phyloP scores from a whole-genome alignment of 2,888 invertebrate genomes.

The Beris morrisii region DNA sequence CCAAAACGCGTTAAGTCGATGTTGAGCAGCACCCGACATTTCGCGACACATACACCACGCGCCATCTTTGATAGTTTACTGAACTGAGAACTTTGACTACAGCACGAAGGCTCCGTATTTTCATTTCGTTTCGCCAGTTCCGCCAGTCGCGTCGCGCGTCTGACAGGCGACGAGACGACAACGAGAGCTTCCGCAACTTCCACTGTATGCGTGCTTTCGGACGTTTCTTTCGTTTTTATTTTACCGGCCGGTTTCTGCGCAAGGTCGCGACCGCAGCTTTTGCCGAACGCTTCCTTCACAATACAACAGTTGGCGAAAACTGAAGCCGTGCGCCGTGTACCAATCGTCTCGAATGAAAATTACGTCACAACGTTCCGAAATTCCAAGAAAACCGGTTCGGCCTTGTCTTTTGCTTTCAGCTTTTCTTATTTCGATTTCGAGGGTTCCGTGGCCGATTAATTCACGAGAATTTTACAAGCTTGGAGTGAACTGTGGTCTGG shows the following conservation, averaged over 20 bases:
- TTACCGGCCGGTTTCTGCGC: constrained; percentile 29
- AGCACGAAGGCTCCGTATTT: not conserved
- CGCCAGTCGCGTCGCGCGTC: not conserved
- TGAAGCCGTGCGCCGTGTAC: too few species aligned
- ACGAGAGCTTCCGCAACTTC: constrained; percentile 14
- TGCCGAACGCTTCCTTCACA: too few species aligned
- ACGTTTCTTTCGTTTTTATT: not conserved
- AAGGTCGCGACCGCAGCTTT: not conserved
- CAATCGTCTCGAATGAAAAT: too few species aligned
- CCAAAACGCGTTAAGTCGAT: constrained; percentile 62
- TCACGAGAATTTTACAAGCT: too few species aligned
- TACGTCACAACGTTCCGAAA: too few species aligned
- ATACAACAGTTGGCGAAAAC: too few species aligned
- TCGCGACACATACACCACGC: constrained; percentile 64
- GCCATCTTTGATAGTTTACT: constrained; percentile 58
- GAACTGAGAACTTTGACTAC: not conserved
- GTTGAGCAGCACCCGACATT: constrained; percentile 64
- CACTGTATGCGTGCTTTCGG: not conserved
- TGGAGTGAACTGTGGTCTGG: too few species aligned
- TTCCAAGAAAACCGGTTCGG: too few species aligned
- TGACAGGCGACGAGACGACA: not conserved
- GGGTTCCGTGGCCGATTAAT: too few species aligned
- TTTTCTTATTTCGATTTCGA: too few species aligned
- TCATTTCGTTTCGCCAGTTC: constrained; percentile 1
- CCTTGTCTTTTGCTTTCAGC: too few species aligned